These are phyloP conservation scores for Pogonomyrmex californicus DNA, from an alignment of 1,140 invertebrate genomes.

Conservation along the genomic window DNA sequence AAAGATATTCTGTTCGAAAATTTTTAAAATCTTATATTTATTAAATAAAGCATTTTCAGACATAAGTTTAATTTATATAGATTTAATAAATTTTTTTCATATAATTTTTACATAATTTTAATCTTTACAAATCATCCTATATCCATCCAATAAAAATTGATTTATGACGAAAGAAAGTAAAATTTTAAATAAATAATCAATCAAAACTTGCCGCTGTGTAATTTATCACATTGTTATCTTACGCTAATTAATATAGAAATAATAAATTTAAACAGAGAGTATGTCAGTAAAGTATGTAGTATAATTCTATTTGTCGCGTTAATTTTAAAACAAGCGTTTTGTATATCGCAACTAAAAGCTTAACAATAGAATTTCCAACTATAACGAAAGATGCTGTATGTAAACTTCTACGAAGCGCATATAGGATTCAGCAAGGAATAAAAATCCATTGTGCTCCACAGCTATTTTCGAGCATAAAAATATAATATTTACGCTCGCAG, in stretches of 20 bases:
- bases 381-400: not conserved
- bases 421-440: not conserved
- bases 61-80: too few species aligned
- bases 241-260: not conserved
- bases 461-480: not conserved
- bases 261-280: not conserved
- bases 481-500: constrained; percentile 24
- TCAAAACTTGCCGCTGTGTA: not conserved
- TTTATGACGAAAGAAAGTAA: not conserved
- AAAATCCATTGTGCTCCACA: constrained; percentile 7
- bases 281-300: not conserved
- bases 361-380: not conserved
- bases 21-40: too few species aligned
- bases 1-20: too few species aligned
- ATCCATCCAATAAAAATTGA: not conserved
- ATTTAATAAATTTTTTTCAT: too few species aligned
- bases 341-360: constrained; percentile 1
- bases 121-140: too few species aligned
- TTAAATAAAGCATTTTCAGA: too few species aligned
- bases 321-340: constrained; percentile 6
- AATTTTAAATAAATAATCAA: not conserved
- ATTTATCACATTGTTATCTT: not conserved
- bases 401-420: constrained; percentile 2
- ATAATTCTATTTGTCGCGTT: not conserved
- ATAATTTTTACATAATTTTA: too few species aligned